These are phyloP conservation scores for Sphaerophoria rueppellii DNA, from an alignment of 2,888 invertebrate species.

Conservation along the genomic window DNA sequence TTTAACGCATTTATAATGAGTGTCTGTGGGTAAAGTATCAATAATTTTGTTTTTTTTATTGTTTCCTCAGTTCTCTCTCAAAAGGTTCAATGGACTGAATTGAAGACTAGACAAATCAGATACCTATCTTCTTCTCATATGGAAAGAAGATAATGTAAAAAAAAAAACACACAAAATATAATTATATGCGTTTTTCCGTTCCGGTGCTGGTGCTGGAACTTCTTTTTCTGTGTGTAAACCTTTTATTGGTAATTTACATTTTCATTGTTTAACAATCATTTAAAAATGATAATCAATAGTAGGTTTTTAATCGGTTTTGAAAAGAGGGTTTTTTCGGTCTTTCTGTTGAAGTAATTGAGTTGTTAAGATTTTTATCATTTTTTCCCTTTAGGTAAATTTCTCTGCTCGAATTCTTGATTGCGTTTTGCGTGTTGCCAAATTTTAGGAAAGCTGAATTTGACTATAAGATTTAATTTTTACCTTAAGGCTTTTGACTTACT, in stretches of 20 bases:
- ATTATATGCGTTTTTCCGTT: conserved; percentile 24
- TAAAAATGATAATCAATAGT: background rate
- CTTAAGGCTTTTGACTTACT: too few species aligned
- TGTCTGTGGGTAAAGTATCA: conserved; percentile 37
- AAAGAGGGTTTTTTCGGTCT: background rate
- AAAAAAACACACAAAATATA: too few species aligned
- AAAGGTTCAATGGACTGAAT: conserved; percentile 49
- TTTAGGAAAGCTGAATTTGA: too few species aligned
- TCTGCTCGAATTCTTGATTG: too few species aligned
- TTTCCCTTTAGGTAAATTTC: too few species aligned
- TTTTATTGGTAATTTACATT: conserved; percentile 2
- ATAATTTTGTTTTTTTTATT: conserved; percentile 15
- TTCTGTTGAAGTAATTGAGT: background rate
- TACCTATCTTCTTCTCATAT: background rate
- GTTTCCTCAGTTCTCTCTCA: conserved; percentile 9
- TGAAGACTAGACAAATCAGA: background rate
- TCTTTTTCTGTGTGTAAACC: background rate
- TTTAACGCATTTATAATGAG: conserved; percentile 41
- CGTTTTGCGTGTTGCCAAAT: too few species aligned
- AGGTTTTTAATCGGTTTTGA: background rate
- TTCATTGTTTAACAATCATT: background rate
- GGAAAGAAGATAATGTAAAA: conserved; percentile 2
- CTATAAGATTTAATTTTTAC: too few species aligned
- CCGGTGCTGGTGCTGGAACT: background rate
- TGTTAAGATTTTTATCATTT: too few species aligned